Base-by-base conservation (phyloP, 2,113 vertebrate genomes). In the Okapia johnstoni region DNA sequence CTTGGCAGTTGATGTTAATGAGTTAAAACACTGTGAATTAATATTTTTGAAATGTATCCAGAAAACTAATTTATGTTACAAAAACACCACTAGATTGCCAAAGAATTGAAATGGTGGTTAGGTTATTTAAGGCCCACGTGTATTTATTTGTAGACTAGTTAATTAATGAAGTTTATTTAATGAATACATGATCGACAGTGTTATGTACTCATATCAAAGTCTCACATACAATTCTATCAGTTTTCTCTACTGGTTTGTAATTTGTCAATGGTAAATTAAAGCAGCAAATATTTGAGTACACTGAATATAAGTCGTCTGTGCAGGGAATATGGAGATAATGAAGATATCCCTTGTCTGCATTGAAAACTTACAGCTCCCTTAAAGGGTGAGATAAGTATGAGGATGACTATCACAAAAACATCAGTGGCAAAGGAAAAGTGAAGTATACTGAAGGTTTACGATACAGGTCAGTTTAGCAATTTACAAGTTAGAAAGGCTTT, bases 141-240 rank as follows among this genome's bases (percentile, higher is more conserved):
- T 95, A 95, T 91, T 95, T 96, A 94, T 96, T 96, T 97, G 85
- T 93, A 83, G 84, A 90, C 33, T 96, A 91, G 43, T 94, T 97
- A 96, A 94, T 97, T 87, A 95, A 83, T 94, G 86, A 46, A 58
- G 28, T 83, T 94, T 96, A 90, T 87, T 88, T 97, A 96, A 93
- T 91, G 83, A 95, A 80, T 91, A 43, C 30, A 61, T 95, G 93
- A 90, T 79, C 85, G 52, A 97, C 43, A 90, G 54, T 93, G 61
- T 93, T 95, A 96, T 23, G 43, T 91, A 93, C 36, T 93, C 60
- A 57, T 40, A 77, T 36, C 84, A 46, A 90, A 97, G 85, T 48
- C 94, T 97, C 28, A 84, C n/a, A 76, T 97, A 52, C 70, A 92
- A 66, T 90, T 92, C 14, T 92, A 87, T 94, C 57, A 76, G 21